These are phyloP conservation scores for Dryoscopus gambensis DNA, from an alignment of 2,113 vertebrate species.

Conservation along the genomic window DNA sequence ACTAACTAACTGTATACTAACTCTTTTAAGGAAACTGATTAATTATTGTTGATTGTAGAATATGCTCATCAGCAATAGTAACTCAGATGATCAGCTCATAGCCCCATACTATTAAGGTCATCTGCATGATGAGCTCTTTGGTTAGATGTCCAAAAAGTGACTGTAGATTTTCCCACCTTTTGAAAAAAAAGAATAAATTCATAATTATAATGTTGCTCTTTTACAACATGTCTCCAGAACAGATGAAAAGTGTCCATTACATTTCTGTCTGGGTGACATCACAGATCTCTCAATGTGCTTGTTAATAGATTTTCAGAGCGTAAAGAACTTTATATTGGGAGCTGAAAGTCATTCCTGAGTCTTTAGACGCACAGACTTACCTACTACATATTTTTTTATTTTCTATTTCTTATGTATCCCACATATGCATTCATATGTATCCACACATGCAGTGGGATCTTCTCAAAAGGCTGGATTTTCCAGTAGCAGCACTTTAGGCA, in stretches of 20 bases:
- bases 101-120: background rate
- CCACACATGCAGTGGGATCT: background rate
- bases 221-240: background rate
- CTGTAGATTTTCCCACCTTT: background rate
- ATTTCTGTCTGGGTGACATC: background rate
- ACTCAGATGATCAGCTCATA: background rate
- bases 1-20: background rate
- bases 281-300: background rate
- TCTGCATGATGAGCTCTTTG: background rate
- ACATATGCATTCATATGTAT: too few relatives aligned
- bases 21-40: slow-evolving; percentile 11
- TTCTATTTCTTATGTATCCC: too few relatives aligned
- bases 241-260: background rate
- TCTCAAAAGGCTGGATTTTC: background rate
- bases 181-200: background rate
- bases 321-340: background rate
- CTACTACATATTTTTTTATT: background rate
- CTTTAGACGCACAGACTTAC: background rate
- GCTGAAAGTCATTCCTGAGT: background rate
- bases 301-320: background rate
- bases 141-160: background rate
- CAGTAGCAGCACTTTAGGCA: background rate
- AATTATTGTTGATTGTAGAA: slow-evolving; percentile 22
- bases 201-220: background rate
- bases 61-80: background rate